phyloP scores from a whole-genome alignment of 2,113 vertebrate species.

The Phylloscopus trochilus region DNA sequence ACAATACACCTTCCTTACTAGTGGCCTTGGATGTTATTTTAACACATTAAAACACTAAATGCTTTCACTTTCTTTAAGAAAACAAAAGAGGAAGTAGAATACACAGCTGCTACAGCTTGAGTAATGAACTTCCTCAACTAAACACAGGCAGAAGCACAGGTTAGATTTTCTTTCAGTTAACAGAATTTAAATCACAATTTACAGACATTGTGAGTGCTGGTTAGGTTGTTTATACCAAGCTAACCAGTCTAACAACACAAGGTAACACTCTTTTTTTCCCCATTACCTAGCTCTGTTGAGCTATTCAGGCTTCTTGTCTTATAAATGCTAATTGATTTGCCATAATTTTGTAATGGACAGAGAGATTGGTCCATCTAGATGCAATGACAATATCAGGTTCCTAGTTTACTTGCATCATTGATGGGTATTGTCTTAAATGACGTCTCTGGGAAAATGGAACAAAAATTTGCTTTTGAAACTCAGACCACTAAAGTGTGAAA shows the following conservation, averaged over 20 bases:
- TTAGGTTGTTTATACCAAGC: not conserved
- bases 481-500: not conserved
- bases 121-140: not conserved
- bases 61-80: slow-evolving; percentile 37
- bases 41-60: not conserved
- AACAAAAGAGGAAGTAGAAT: not conserved
- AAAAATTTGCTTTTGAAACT: not conserved
- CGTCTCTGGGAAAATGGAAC: not conserved
- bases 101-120: not conserved
- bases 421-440: not conserved
- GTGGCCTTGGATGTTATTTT: not conserved
- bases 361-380: not conserved
- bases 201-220: not conserved
- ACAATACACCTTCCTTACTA: not conserved
- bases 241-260: not conserved
- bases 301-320: not conserved
- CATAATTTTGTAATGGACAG: not conserved
- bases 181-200: not conserved
- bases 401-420: not conserved
- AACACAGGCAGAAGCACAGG: not conserved
- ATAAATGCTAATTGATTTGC: not conserved
- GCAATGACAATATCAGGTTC: not conserved
- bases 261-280: not conserved
- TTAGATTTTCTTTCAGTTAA: not conserved
- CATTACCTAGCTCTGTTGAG: not conserved